Conservation (phyloP, 2,888 invertebrate genomes). For the Rhingia campestris region DNA sequence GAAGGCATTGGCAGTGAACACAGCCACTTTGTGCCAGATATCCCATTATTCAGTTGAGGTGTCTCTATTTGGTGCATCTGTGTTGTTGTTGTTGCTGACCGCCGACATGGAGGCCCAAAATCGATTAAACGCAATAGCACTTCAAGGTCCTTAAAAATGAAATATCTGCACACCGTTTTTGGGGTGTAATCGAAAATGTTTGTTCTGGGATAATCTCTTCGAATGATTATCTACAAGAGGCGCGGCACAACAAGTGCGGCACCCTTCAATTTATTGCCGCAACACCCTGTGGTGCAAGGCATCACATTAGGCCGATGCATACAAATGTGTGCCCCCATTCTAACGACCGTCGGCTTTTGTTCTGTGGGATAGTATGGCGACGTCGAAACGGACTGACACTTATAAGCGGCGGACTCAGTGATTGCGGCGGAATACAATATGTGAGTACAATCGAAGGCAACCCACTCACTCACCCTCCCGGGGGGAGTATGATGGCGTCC, state of each 20-base stretch:
- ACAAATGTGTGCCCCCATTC: conserved; percentile 20
- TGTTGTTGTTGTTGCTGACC: too few species aligned
- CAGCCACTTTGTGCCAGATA: conserved; percentile 22
- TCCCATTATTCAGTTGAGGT: conserved; percentile 26
- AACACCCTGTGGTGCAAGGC: conserved; percentile 43
- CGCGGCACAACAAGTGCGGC: conserved; percentile 48
- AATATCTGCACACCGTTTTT: neutral
- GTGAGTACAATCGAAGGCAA: conserved; percentile 50
- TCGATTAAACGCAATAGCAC: conserved; percentile 53
- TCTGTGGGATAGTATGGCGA: conserved; percentile 24
- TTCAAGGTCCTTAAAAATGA: conserved; percentile 51
- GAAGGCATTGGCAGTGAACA: conserved; percentile 32
- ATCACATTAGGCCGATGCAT: conserved; percentile 47
- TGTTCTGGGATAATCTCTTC: conserved; percentile 50
- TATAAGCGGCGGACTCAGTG: conserved; percentile 23
- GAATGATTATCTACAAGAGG: conserved; percentile 42
- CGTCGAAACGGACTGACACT: conserved; percentile 45
- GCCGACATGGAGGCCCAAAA: neutral
- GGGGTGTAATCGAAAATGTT: conserved; percentile 28
- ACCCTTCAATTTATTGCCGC: conserved; percentile 21
- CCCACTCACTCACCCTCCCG: conserved; percentile 76
- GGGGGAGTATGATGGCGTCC: conserved; percentile 80
- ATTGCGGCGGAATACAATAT: conserved; percentile 27
- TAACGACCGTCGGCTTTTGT: conserved; percentile 4
- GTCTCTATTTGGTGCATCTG: conserved; percentile 1